Percentiles rank a stretch among this genome's conserved stretches.
Evolutionary conservation across 2,113 vertebrate genomes (phyloP).

Genomic region (Myrmecophaga tridactyla): DNA sequence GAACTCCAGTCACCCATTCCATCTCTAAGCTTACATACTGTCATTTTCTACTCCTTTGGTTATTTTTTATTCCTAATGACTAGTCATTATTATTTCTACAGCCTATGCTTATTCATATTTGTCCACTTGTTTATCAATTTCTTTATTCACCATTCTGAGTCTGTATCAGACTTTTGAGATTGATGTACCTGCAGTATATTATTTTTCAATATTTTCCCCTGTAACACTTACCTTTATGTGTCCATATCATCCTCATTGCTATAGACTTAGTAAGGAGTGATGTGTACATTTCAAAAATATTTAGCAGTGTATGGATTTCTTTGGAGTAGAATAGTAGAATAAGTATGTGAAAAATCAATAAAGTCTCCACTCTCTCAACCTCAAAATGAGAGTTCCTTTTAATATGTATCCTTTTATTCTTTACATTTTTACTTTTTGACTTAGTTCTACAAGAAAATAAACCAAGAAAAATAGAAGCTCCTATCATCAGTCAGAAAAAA

Average conservation of each 20-base stretch:
- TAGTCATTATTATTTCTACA: neutral
- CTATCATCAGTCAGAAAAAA: neutral
- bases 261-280: neutral
- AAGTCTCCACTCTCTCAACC: neutral
- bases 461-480: neutral
- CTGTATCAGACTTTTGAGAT: neutral
- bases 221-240: neutral
- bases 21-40: neutral
- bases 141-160: neutral
- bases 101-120: conserved; percentile 16
- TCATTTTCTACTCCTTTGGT: neutral
- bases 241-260: neutral
- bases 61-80: neutral
- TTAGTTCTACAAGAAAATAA: neutral
- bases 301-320: neutral
- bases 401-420: neutral
- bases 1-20: neutral
- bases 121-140: neutral
- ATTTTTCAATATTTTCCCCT: neutral
- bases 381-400: neutral
- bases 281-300: neutral
- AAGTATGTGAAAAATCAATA: too few relatives aligned
- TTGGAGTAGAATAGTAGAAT: neutral
- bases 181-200: neutral
- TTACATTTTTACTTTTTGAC: conserved; percentile 17